Conservation (phyloP, 2,113 vertebrate genomes). For the Gasterosteus aculeatus region DNA sequence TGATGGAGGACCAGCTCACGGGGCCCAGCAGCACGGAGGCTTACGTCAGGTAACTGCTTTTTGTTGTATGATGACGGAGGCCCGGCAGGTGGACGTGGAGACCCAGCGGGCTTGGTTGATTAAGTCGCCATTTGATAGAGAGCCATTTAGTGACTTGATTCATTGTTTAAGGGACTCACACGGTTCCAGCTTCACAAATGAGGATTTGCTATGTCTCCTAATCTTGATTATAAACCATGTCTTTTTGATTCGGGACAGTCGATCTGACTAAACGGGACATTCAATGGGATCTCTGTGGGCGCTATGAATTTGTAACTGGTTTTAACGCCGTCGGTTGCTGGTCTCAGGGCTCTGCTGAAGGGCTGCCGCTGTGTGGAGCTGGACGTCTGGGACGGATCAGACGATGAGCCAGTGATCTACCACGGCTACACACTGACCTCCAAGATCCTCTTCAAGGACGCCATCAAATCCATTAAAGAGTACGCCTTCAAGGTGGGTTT, state of each 20-base stretch:
- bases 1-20: slow-evolving; percentile 92
- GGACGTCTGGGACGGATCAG: slow-evolving; percentile 95
- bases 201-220: too few relatives aligned
- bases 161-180: neutral
- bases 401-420: slow-evolving; percentile 92
- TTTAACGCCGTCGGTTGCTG: neutral
- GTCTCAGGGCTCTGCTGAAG: slow-evolving; percentile 90
- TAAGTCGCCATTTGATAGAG: neutral
- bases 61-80: neutral
- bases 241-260: neutral
- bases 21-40: slow-evolving; percentile 96
- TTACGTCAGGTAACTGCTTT: slow-evolving; percentile 87
- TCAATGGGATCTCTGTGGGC: neutral
- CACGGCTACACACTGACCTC: slow-evolving; percentile 97
- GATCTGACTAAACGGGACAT: neutral
- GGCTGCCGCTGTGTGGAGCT: slow-evolving; percentile 96
- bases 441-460: slow-evolving; percentile 94
- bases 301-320: neutral
- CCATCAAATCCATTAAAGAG: slow-evolving; percentile 90
- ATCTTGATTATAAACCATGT: too few relatives aligned
- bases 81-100: neutral
- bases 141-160: neutral
- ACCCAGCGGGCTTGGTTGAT: neutral
- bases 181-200: neutral
- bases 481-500: slow-evolving; percentile 92